These are phyloP conservation scores for Apeltes quadracus DNA, from an alignment of 2,113 vertebrate genomes.

Conservation along the genomic window DNA sequence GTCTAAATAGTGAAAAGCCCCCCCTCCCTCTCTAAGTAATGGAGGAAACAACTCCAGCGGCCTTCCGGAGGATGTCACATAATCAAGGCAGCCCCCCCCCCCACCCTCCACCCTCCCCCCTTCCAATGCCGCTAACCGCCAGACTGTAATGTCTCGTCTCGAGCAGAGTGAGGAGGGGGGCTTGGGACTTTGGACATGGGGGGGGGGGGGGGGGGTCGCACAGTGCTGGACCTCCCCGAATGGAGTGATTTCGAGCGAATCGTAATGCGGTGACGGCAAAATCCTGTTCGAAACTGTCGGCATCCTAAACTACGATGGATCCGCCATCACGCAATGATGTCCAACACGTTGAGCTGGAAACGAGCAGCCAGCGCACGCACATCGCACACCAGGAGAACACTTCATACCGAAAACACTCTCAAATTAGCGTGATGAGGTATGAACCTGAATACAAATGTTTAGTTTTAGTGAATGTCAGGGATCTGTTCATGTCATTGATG, in stretches of 20 bases:
- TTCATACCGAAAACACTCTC: not conserved
- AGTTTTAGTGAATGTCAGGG: not conserved
- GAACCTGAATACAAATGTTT: not conserved
- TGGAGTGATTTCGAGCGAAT: not conserved
- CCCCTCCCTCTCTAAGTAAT: conserved; percentile 88
- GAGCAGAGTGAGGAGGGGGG: not conserved
- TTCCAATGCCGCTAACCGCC: conserved; percentile 12
- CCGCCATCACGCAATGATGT: conserved; percentile 5
- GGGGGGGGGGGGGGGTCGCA: conserved; percentile 71
- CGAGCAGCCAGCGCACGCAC: not conserved
- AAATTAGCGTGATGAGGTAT: conserved; percentile 1
- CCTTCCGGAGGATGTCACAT: conserved; percentile 97
- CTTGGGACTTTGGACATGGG: conserved; percentile 4
- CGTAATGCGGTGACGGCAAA: not conserved
- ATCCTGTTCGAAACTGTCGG: no score
- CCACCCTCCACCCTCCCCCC: no score
- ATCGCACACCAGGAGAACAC: no score
- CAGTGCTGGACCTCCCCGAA: conserved; percentile 57
- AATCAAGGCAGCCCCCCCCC: conserved; percentile 83
- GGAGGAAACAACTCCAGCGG: conserved; percentile 93
- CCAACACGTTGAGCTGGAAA: not conserved
- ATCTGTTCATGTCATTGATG: not conserved
- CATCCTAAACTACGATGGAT: not conserved
- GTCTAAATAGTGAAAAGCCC: conserved; percentile 97
- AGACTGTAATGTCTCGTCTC: conserved; percentile 30